phyloP scores from a whole-genome alignment of 2,113 vertebrate genomes.

The Nymphicus hollandicus region DNA sequence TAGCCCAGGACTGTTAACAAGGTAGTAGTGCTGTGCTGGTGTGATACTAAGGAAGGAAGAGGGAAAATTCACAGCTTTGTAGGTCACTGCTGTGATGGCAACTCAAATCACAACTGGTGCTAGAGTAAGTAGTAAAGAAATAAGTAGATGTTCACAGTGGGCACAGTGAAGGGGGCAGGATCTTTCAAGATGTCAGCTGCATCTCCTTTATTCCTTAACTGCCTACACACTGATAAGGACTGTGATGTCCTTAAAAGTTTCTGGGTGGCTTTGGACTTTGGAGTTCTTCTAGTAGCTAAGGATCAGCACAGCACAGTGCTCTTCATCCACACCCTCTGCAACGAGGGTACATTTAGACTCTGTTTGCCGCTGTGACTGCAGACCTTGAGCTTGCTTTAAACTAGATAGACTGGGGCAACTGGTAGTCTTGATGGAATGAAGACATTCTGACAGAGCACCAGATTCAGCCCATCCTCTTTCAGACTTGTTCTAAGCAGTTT shows the following conservation, averaged over 20 bases:
- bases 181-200: not conserved
- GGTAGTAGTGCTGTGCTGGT: not conserved
- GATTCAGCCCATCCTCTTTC: not conserved
- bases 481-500: not conserved
- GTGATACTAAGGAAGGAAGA: not conserved
- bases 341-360: not conserved
- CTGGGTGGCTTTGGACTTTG: not conserved
- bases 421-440: not conserved
- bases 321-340: rapidly evolving
- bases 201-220: not conserved
- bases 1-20: not conserved
- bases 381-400: not conserved
- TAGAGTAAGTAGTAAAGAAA: not conserved
- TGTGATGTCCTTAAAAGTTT: not conserved
- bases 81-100: not conserved
- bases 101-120: not conserved
- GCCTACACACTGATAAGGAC: rapidly evolving
- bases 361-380: not conserved
- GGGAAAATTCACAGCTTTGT: not conserved
- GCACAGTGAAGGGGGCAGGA: not conserved
- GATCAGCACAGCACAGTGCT: not conserved
- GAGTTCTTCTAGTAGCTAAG: not conserved
- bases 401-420: not conserved
- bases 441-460: not conserved
- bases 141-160: not conserved